Percentiles rank a stretch among this genome's conserved stretches.
Conservation (phyloP, 2,888 invertebrate genomes). For the Auanema sp. region DNA sequence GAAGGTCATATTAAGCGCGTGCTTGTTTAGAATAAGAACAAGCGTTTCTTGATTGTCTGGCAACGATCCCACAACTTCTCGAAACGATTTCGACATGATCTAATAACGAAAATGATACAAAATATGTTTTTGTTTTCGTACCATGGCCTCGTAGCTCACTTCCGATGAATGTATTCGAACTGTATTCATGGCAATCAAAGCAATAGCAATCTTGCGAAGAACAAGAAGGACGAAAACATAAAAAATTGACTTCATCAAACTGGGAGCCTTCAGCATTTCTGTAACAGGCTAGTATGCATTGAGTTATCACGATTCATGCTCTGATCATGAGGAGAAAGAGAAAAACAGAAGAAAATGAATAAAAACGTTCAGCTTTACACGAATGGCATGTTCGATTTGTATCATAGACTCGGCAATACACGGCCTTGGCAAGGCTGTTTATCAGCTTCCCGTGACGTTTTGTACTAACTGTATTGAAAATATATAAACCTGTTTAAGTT, state of each 20-base stretch:
- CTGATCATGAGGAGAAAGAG: too few species aligned
- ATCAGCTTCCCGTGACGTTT: too few species aligned
- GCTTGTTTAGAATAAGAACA: constrained; percentile 54
- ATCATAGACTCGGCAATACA: too few species aligned
- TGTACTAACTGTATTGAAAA: too few species aligned
- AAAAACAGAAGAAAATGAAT: too few species aligned
- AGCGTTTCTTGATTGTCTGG: constrained; percentile 27
- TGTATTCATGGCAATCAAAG: constrained; percentile 47
- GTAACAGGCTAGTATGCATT: background rate
- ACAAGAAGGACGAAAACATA: constrained; percentile 29
- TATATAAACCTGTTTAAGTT: too few species aligned
- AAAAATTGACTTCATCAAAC: constrained; percentile 15
- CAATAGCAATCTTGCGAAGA: constrained; percentile 48
- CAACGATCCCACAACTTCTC: constrained; percentile 11
- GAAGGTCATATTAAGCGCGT: constrained; percentile 61
- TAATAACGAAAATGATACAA: constrained; percentile 4
- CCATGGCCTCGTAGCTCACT: constrained; percentile 45
- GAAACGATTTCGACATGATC: constrained; percentile 7
- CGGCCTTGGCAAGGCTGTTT: too few species aligned
- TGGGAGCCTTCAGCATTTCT: constrained; percentile 11
- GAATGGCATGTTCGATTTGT: too few species aligned
- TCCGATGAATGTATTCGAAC: constrained; percentile 40
- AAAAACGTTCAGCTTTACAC: too few species aligned
- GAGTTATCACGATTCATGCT: too few species aligned
- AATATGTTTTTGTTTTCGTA: constrained; percentile 18